Evolutionary conservation across 2,113 vertebrate species (phyloP), one percentile per base, ranked within the genome.

Genomic region (Delphinapterus leucas): DNA sequence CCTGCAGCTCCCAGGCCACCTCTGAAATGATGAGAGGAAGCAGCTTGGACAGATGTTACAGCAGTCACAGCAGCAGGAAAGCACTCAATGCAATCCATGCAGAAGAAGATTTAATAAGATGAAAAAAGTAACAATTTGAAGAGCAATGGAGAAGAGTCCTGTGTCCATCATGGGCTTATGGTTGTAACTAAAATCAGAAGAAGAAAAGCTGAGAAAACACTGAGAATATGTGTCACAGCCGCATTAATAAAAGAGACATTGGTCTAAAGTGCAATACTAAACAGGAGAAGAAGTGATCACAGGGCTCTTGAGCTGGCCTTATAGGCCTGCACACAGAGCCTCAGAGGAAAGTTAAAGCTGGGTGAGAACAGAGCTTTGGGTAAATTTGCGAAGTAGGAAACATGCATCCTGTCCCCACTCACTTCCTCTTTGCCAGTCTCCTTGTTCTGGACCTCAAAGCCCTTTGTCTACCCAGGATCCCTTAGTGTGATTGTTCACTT

Each of bases 101-200:
- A 33, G 73, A 65, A 71, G 36, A 73, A 80, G 53, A 95, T 97
- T 97, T 97, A 98, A 97, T 97, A 96, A 97, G 93, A 95, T 96
- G 71, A n/a, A 60, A 81, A 95, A 97, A 94, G 92, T 70, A 81
- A 97, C 97, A 63, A 90, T 38, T 97, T 90, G 71, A 88, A 77
- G 97, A 97, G 85, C 33, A 92, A 25, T 63, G 94, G 90, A 96
- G 82, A 36, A 94, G 90, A 97, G 25, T 6, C 92, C 88, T 38
- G 18, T 0, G 58, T 65, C 80, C 88, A n/a, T 63, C 83, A 41
- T 0, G 23, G 61, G 18, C 94, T 82, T 55, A 0, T 4, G 44
- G 14, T 60, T 87, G 81, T 84, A 83, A 82, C 41, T 49, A 26
- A 89, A 77, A 14, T 36, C 44, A 76, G 74, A 82, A 79, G 77